A percentile compares a stretch with the other conserved stretches of the same genome.
Evolutionary conservation across 2,888 invertebrate species (phyloP).

Genomic region (Nezara viridula): DNA sequence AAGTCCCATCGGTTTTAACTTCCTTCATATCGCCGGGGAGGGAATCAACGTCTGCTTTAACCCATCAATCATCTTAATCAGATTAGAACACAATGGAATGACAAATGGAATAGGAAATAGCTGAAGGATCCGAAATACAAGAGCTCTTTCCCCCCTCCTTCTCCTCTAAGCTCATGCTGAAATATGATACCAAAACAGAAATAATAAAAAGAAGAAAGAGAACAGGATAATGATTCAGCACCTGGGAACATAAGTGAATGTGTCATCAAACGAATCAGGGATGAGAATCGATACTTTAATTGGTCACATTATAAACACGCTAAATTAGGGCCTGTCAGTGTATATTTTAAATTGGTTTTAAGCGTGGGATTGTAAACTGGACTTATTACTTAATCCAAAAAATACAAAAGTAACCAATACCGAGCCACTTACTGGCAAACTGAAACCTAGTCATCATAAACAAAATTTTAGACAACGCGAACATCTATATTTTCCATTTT

Average conservation of each 20-base stretch:
- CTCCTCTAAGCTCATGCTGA: background rate
- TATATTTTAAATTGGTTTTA: background rate
- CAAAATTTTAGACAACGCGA: too few species aligned
- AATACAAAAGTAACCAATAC: too few species aligned
- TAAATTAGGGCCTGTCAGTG: background rate
- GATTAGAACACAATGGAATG: slow-evolving; percentile 29
- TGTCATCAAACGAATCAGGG: background rate
- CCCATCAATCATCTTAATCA: slow-evolving; percentile 16
- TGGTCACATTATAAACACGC: background rate
- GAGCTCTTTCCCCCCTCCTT: too few species aligned
- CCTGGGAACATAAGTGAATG: background rate
- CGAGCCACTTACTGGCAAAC: too few species aligned
- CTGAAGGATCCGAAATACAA: background rate
- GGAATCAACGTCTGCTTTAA: background rate
- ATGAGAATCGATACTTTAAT: slow-evolving; percentile 8
- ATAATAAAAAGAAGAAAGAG: slow-evolving; percentile 19
- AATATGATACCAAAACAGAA: background rate
- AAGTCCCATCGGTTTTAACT: background rate
- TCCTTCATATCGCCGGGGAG: background rate
- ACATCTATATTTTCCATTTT: too few species aligned
- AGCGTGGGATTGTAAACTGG: background rate
- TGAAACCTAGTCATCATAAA: too few species aligned
- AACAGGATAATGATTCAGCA: slow-evolving; percentile 25
- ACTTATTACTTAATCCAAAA: too few species aligned
- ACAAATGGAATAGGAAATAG: background rate